Base-by-base conservation (phyloP, 2,888 invertebrate species). In the Andrena bucephala region DNA sequence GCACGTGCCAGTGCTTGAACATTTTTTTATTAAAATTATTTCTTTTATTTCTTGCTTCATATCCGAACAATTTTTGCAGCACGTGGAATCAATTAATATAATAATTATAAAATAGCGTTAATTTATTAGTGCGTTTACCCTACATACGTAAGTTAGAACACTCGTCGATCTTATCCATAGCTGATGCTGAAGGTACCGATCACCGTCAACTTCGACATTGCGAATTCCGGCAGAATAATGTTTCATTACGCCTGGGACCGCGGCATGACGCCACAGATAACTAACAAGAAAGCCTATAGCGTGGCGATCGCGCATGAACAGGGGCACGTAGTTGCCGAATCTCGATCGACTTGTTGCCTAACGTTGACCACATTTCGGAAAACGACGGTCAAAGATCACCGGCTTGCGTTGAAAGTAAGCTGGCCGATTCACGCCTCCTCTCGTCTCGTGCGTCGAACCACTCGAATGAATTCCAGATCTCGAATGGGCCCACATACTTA, bases 401-500 rank as follows among this genome's bases (percentile, higher is more conserved):
- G 63, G 0, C 59, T 91, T 20, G 59, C 70, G 2, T 71, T 92
- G 10, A 86, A 91, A 84, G 92, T 91, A 86, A 10, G 1, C 6
- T 3, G 1, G 31, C 10, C 2, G 13, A 5, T 2, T 10, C 2
- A 6, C 1, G 31, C 0, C 57, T 2, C 0, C 2, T 20, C 52
- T 7, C 48, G 13, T 29, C 48, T 8, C 10, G n/a, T 24, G 31
- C 16, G 50, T 13, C 24, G 16, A 16, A 33, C 5, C 8, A 42
- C n/a, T 42, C 4, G 5, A 13, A 54, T n/a, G 33, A 57, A n/a
- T 20, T 59, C 24, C 89, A 97, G 96, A 95, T 97, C 77, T 94
- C 95, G 48, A 96, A 96, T 92, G 97, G 97, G 0, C 96, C 96
- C 2, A 95, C 94, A 5, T 97, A 96, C 90, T 94, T 91, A 50